These are phyloP conservation scores for Holcopasites calliopsidis DNA, from an alignment of 1,140 invertebrate species.

Conservation along the genomic window DNA sequence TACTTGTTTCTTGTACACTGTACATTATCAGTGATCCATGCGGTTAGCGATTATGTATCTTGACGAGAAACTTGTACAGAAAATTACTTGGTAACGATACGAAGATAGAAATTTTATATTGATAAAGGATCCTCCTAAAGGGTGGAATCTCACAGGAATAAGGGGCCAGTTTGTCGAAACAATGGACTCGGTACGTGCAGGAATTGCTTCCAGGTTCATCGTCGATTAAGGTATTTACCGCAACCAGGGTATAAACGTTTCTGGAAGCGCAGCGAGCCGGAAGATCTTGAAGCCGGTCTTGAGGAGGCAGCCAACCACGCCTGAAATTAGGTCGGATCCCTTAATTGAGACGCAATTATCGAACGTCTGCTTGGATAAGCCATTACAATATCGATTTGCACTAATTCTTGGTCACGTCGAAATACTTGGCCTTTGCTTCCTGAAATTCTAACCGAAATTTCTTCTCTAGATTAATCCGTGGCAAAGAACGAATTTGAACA, in stretches of 20 bases:
- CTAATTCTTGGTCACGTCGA: constrained; percentile 16
- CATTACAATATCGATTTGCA: constrained; percentile 46
- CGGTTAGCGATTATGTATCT: too few species aligned
- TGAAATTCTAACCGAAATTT: not conserved
- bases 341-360: constrained; percentile 74
- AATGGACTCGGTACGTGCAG: too few species aligned
- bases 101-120: too few species aligned
- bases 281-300: constrained; percentile 54
- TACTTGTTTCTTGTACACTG: too few species aligned
- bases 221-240: constrained; percentile 56
- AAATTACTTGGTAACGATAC: too few species aligned
- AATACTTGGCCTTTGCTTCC: not conserved
- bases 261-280: constrained; percentile 49
- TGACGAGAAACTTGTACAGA: too few species aligned
- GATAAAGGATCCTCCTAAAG: too few species aligned
- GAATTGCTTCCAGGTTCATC: constrained; percentile 52
- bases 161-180: too few species aligned
- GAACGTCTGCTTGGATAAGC: constrained; percentile 57
- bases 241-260: constrained; percentile 57
- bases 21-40: too few species aligned
- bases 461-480: too few species aligned
- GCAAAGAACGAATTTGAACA: too few species aligned
- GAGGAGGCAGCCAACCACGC: constrained; percentile 37
- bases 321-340: constrained; percentile 66
- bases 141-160: too few species aligned